phyloP scores from a whole-genome alignment of 2,888 invertebrate species.

The Macrosoma leucophasiata region DNA sequence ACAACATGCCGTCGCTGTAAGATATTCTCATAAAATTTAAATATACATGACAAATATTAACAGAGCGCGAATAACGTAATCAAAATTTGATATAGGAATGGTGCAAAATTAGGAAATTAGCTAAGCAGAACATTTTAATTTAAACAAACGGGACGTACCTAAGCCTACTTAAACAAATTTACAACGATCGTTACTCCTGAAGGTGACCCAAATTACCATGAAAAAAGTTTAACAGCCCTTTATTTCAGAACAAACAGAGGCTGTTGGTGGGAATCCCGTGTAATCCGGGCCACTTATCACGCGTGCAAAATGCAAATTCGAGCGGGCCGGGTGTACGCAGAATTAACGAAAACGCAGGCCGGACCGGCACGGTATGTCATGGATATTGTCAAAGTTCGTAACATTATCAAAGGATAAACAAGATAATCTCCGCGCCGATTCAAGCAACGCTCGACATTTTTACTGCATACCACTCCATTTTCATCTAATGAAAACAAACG shows the following conservation, averaged over 20 bases:
- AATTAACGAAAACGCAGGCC: constrained; percentile 59
- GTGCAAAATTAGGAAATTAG: constrained; percentile 28
- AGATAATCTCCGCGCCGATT: constrained; percentile 41
- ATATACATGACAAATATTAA: too few relatives aligned
- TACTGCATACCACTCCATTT: too few relatives aligned
- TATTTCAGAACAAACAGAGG: constrained; percentile 73
- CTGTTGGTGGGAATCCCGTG: constrained; percentile 69
- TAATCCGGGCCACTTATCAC: constrained; percentile 74
- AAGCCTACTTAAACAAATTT: constrained; percentile 73
- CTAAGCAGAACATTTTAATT: constrained; percentile 45
- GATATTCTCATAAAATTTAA: too few relatives aligned
- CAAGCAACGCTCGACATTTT: too few relatives aligned
- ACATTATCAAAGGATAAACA: constrained; percentile 54
- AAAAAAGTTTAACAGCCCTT: constrained; percentile 74
- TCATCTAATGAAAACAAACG: too few relatives aligned
- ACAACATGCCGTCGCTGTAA: too few relatives aligned
- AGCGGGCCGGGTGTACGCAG: constrained; percentile 55
- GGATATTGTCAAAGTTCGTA: constrained; percentile 66
- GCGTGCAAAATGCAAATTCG: constrained; percentile 75
- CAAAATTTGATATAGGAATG: constrained; percentile 1
- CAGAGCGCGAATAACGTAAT: too few relatives aligned
- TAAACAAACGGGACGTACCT: constrained; percentile 53
- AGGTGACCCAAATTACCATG: constrained; percentile 74
- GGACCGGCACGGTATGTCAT: constrained; percentile 39
- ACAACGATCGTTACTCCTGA: constrained; percentile 64